Evolutionary conservation across 2,113 vertebrate genomes (phyloP), one percentile per base, ranked within the genome.

Genomic region (Tenrec ecaudatus): DNA sequence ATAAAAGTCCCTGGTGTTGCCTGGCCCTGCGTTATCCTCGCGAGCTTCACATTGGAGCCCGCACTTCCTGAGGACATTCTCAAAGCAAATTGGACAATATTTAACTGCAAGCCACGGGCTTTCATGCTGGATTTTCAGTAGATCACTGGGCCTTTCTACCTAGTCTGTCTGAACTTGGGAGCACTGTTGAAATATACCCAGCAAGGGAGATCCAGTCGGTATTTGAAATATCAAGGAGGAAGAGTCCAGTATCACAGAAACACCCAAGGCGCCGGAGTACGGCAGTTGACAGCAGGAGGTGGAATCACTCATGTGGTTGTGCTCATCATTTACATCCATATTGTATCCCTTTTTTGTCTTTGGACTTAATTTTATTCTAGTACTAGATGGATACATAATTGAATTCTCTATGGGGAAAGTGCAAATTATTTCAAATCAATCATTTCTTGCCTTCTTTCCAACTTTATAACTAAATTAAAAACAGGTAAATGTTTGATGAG

Each of bases 351-450:
- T 79, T 71, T 69, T 94, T 93, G 6, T 64, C 27, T 40, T 60
- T 92, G 86, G 33, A 36, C 2, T 62, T 86, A 19, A 89, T 89
- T 90, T 62, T 36, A 22, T 88, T 90, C 4, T 60, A 58, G 79
- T 88, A 71, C 22, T 68, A n/a, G 17, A 73, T 71, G 6, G 43
- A 62, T 17, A 69, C 1, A 6, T 71, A 79, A 3, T 84, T 83
- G 38, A 81, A 38, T 66, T 62, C 20, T 27, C 64, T 66, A 43
- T 87, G 9, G 10, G 86, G 6, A 58, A 5, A 91, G 40, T 73
- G 11, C 31, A n/a, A 47, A 64, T 16, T 17, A 10, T 77, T 80
- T 31, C 66, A 81, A 94, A 82, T 87, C 68, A 92, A 85, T 87
- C 71, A 91, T 68, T 85, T 91, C 3, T 77, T 87, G 19, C 68